Evolutionary conservation across 1,140 invertebrate genomes (phyloP).

Genomic region (Cotesia chilonis): DNA sequence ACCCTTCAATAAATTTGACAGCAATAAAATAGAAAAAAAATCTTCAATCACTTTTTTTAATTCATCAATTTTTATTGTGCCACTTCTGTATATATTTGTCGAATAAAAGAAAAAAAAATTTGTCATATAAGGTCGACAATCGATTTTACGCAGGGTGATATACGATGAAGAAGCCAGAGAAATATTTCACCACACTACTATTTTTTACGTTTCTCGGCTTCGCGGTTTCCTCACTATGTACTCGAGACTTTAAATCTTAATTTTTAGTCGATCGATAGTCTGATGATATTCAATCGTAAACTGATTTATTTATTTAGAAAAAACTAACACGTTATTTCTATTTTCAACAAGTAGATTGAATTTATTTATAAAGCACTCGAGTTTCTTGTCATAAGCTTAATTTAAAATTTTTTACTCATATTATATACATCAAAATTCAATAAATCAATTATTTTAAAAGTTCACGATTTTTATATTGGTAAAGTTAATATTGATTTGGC

Average conservation of each 20-base stretch:
- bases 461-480: too few relatives aligned
- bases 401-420: too few relatives aligned
- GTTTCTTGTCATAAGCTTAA: too few relatives aligned
- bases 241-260: neutral
- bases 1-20: neutral
- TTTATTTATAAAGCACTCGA: too few relatives aligned
- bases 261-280: neutral
- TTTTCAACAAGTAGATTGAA: too few relatives aligned
- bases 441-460: too few relatives aligned
- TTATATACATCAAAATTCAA: too few relatives aligned
- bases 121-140: neutral
- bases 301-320: too few relatives aligned
- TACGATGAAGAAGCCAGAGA: constrained; percentile 60
- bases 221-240: constrained; percentile 40
- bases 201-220: constrained; percentile 56
- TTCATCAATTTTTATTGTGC: neutral
- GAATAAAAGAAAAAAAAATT: neutral
- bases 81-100: too few relatives aligned
- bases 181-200: constrained; percentile 62
- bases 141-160: constrained; percentile 53
- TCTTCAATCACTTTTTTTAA: neutral
- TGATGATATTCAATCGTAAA: constrained; percentile 3
- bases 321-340: too few relatives aligned
- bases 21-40: too few relatives aligned
- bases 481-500: too few relatives aligned